Conservation (phyloP, 2,797 vertebrate species). For the Chelon auratus region DNA sequence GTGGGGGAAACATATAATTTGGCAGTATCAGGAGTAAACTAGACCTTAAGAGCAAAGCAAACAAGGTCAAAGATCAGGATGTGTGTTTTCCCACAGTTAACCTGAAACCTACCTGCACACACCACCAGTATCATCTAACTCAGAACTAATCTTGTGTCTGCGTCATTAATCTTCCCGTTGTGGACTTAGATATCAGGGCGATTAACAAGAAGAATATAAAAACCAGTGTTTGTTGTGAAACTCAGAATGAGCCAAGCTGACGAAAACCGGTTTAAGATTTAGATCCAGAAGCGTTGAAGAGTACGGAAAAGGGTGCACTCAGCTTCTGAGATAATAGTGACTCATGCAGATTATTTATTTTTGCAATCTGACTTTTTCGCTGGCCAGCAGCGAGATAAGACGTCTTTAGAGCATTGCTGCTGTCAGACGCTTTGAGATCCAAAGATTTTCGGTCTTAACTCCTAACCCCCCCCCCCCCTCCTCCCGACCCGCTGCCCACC, state of each 20-base stretch:
- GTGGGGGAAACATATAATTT: too few species aligned
- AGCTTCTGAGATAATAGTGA: neutral
- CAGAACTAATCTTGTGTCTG: constrained; percentile 3
- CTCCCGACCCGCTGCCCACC: constrained; percentile 37
- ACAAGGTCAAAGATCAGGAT: constrained; percentile 11
- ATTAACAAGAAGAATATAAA: neutral
- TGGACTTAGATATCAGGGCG: neutral
- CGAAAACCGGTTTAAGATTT: neutral
- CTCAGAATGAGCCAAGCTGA: neutral
- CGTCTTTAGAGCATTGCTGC: constrained; percentile 29
- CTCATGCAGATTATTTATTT: constrained; percentile 22
- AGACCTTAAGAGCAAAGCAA: constrained; percentile 11
- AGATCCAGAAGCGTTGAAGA: too few species aligned
- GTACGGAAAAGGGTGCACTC: neutral
- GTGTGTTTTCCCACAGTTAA: constrained; percentile 44
- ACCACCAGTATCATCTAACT: constrained; percentile 29
- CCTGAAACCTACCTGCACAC: constrained; percentile 29
- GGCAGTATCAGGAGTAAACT: constrained; percentile 14
- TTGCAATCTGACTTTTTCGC: constrained; percentile 14
- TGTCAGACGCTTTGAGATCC: constrained; percentile 54
- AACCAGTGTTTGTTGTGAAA: neutral
- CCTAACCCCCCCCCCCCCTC: constrained; percentile 36
- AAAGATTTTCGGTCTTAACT: constrained; percentile 71
- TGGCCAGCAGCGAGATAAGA: constrained; percentile 61
- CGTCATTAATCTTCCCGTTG: constrained; percentile 1